Percentiles rank a stretch among this genome's conserved stretches.
phyloP scores from a whole-genome alignment of 2,797 vertebrate genomes.

The Petrocephalus schoutedeni region DNA sequence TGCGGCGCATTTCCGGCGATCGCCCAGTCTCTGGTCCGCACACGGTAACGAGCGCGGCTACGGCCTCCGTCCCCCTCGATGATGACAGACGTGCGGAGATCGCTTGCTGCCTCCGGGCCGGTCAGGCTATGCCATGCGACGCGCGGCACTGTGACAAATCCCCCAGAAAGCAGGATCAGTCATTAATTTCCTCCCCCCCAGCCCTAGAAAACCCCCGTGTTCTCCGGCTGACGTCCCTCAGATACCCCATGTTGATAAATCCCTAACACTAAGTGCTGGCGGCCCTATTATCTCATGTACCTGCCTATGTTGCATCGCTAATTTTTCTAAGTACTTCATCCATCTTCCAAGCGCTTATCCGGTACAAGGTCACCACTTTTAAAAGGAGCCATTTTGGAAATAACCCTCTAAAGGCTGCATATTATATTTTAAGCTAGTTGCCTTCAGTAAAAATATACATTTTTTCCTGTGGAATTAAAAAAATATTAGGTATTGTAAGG shows the following conservation, averaged over 20 bases:
- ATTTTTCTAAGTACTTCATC: not conserved
- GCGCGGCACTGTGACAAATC: not conserved
- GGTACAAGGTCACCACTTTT: not conserved
- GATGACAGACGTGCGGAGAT: not conserved
- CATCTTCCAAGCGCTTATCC: not conserved
- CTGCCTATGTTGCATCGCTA: not conserved
- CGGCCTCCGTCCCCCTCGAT: not conserved
- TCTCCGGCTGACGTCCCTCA: not conserved
- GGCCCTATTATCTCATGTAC: not conserved
- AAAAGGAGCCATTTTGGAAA: not conserved
- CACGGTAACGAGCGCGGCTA: not conserved
- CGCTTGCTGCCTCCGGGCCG: not conserved
- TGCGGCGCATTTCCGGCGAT: not conserved
- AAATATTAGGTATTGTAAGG: not conserved
- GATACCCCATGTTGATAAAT: not conserved
- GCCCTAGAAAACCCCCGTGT: not conserved
- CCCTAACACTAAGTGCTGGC: not conserved
- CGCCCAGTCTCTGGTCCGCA: not conserved
- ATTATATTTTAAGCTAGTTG: not conserved
- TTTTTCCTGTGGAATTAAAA: not conserved
- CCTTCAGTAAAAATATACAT: not conserved
- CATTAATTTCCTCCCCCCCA: not conserved
- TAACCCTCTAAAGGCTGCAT: not conserved
- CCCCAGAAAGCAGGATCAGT: not conserved
- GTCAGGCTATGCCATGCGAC: not conserved